Percentiles rank a stretch among this genome's conserved stretches.
Conservation (phyloP, 2,113 vertebrate species). For the Prolemur simus region DNA sequence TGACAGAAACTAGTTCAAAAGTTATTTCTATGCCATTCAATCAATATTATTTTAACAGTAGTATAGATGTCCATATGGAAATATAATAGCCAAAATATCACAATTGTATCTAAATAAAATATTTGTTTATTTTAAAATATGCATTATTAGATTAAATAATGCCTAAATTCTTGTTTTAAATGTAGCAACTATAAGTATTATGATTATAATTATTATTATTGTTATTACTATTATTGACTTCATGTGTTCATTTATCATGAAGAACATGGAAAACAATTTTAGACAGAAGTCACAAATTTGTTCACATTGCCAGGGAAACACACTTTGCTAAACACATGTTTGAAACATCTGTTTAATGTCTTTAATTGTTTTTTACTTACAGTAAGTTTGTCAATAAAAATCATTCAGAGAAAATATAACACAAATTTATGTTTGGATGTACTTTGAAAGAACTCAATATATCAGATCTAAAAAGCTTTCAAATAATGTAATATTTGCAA, state of each 20-base stretch:
- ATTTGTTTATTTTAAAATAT: conserved; percentile 26
- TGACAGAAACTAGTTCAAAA: not conserved
- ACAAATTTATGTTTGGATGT: conserved; percentile 25
- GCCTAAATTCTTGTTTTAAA: not conserved
- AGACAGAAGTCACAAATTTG: conserved; percentile 59
- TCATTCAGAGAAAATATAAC: conserved; percentile 56
- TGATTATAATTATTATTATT: not conserved
- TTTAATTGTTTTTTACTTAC: conserved; percentile 55
- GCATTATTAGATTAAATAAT: conserved; percentile 61
- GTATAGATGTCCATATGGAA: conserved; percentile 58
- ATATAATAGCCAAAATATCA: conserved; percentile 38
- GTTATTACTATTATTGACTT: conserved; percentile 50
- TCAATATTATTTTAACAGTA: not conserved
- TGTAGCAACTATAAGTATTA: not conserved
- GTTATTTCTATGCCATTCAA: conserved; percentile 26
- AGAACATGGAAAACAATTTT: conserved; percentile 38
- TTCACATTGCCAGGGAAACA: conserved; percentile 67
- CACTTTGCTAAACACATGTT: conserved; percentile 65
- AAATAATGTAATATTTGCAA: conserved; percentile 30
- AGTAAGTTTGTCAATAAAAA: conserved; percentile 69
- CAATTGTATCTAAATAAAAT: conserved; percentile 52
- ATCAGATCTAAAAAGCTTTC: conserved; percentile 52
- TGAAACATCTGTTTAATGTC: conserved; percentile 69
- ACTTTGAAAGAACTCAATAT: conserved; percentile 42
- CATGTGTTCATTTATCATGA: conserved; percentile 41